Conservation (phyloP, 92 coral and sea anemone species). For the Phenganax marumi region DNA sequence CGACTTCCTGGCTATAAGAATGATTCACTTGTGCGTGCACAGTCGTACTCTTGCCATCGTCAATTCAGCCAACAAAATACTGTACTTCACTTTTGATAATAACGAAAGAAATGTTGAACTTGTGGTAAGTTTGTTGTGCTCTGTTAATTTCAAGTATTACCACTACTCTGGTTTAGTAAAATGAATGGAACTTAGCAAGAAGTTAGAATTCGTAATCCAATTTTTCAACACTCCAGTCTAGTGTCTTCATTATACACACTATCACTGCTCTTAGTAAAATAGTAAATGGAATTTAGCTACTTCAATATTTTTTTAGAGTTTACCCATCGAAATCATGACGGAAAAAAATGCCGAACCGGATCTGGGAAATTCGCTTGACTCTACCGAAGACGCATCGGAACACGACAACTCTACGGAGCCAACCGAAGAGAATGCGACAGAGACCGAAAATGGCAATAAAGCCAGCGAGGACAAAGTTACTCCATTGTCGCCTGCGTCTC, state of each 20-base stretch:
- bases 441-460: slow-evolving; percentile 3
- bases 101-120: slow-evolving; percentile 74
- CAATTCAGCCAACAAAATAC: slow-evolving; percentile 68
- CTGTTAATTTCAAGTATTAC: too few species aligned
- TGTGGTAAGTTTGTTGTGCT: slow-evolving; percentile 43
- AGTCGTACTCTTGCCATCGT: slow-evolving; percentile 75
- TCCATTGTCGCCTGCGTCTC: slow-evolving; percentile 19
- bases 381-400: slow-evolving; percentile 3
- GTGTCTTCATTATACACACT: too few species aligned
- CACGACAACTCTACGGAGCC: not conserved
- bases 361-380: not conserved
- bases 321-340: slow-evolving; percentile 30
- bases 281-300: not conserved
- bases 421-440: not conserved
- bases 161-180: too few species aligned
- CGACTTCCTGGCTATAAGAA: slow-evolving; percentile 68
- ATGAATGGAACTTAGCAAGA: too few species aligned
- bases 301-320: not conserved
- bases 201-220: too few species aligned
- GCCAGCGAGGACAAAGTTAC: not conserved
- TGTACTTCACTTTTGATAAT: slow-evolving; percentile 71
- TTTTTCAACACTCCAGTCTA: too few species aligned
- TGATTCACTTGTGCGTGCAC: slow-evolving; percentile 73
- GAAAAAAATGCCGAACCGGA: slow-evolving; percentile 31
- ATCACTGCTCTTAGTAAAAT: not conserved